Conservation (phyloP, 2,113 vertebrate species). For the Pseudorectes ferrugineus region DNA sequence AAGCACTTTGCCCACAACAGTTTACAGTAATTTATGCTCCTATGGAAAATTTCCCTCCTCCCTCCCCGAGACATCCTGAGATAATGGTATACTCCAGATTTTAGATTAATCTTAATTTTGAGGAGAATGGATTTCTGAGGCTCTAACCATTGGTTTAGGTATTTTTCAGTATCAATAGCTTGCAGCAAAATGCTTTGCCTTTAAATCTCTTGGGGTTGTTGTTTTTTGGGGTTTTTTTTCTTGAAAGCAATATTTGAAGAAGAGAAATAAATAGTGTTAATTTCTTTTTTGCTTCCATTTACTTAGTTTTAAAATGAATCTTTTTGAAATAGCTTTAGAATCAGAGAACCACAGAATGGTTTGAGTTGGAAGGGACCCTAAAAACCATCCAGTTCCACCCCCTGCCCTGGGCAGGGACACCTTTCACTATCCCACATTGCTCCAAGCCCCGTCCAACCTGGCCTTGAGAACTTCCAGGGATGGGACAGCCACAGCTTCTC, state of each 20-base stretch:
- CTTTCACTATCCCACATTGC: fast-evolving
- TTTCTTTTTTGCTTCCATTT: not conserved
- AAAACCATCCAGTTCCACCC: fast-evolving
- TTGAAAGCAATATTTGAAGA: not conserved
- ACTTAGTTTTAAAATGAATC: not conserved
- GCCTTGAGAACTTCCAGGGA: not conserved
- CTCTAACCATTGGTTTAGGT: not conserved
- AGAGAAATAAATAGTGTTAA: not conserved
- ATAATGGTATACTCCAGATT: not conserved
- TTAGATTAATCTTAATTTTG: not conserved
- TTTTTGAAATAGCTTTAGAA: not conserved
- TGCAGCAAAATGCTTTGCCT: not conserved
- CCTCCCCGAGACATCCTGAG: not conserved
- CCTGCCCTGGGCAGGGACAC: not conserved
- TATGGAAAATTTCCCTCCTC: not conserved
- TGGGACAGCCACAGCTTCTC: not conserved
- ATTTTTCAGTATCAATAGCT: not conserved
- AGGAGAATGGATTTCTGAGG: not conserved
- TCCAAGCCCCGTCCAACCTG: fast-evolving
- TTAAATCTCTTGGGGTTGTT: not conserved
- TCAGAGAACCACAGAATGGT: not conserved
- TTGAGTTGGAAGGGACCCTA: not conserved
- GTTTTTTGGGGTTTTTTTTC: not conserved
- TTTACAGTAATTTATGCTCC: not conserved
- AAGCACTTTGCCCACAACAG: not conserved